These are phyloP conservation scores for Drosophila arizonae DNA, from an alignment of 1,140 invertebrate species.

Conservation along the genomic window DNA sequence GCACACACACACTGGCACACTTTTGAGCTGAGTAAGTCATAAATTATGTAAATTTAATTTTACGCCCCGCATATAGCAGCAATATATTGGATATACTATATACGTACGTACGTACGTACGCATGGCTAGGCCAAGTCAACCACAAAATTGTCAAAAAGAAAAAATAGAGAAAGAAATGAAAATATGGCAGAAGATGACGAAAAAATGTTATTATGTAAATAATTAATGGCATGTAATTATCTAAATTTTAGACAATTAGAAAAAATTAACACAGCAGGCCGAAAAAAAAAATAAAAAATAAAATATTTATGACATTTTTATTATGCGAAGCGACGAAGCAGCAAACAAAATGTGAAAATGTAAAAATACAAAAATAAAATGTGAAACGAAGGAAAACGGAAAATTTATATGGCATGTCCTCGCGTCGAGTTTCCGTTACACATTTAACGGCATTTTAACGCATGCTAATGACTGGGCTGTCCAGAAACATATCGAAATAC, in stretches of 20 bases:
- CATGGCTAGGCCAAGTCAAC: constrained; percentile 57
- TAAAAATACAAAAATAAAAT: constrained; percentile 9
- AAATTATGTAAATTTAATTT: constrained; percentile 82
- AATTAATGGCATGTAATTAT: constrained; percentile 81
- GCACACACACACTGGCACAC: constrained; percentile 35
- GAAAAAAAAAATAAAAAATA: constrained; percentile 5
- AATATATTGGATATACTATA: constrained; percentile 35
- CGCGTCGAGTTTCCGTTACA: constrained; percentile 63
- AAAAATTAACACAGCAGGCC: constrained; percentile 68
- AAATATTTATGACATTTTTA: constrained; percentile 79
- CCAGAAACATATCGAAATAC: constrained; percentile 43
- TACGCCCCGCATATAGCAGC: constrained; percentile 56
- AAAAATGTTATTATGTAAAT: constrained; percentile 74
- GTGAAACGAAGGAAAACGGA: constrained; percentile 33
- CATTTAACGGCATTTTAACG: constrained; percentile 80
- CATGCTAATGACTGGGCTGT: constrained; percentile 68
- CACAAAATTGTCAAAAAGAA: constrained; percentile 63
- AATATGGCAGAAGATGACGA: constrained; percentile 9
- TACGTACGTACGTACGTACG: constrained; percentile 20
- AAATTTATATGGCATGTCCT: constrained; percentile 56
- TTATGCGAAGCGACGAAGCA: constrained; percentile 49
- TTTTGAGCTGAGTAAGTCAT: constrained; percentile 78
- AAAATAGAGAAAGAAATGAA: constrained; percentile 6
- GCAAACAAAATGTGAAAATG: constrained; percentile 18
- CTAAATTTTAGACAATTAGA: constrained; percentile 80